Conservation (phyloP, 2,888 invertebrate species). For the Eupithecia inturbata region DNA sequence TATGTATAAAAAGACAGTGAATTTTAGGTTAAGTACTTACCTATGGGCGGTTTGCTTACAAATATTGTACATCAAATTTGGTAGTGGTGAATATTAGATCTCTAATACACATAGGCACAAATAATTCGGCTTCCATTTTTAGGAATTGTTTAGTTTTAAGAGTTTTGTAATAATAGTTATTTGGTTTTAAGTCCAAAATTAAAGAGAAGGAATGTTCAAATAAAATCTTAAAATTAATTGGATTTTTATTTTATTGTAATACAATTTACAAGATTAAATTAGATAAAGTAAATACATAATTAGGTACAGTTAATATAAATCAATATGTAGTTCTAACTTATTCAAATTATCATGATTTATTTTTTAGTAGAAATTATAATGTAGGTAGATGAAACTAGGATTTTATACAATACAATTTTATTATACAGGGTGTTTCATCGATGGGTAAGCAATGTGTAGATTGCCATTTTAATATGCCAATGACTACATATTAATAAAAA, state of each 20-base stretch:
- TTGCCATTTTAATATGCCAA: too few relatives aligned
- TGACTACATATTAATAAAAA: too few relatives aligned
- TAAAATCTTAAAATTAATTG: background rate
- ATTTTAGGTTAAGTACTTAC: too few relatives aligned
- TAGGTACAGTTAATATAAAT: background rate
- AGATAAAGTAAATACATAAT: background rate
- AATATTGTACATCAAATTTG: too few relatives aligned
- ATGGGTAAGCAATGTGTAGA: background rate
- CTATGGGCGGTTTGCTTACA: too few relatives aligned
- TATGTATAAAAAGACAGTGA: too few relatives aligned
- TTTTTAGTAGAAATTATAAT: background rate
- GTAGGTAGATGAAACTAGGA: background rate
- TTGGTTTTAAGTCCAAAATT: background rate
- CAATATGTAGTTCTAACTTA: background rate
- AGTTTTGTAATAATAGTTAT: too few relatives aligned
- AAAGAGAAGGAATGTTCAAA: background rate
- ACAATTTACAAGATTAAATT: background rate
- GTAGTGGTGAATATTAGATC: too few relatives aligned
- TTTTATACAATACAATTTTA: background rate
- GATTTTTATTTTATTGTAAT: slow-evolving; percentile 5
- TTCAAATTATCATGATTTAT: background rate
- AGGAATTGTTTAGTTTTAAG: background rate
- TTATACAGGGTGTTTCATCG: background rate
- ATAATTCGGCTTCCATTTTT: background rate
- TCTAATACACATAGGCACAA: too few relatives aligned